Base-by-base conservation (phyloP, 64 coral and sea anemone species). In the Pachyseris speciosa region DNA sequence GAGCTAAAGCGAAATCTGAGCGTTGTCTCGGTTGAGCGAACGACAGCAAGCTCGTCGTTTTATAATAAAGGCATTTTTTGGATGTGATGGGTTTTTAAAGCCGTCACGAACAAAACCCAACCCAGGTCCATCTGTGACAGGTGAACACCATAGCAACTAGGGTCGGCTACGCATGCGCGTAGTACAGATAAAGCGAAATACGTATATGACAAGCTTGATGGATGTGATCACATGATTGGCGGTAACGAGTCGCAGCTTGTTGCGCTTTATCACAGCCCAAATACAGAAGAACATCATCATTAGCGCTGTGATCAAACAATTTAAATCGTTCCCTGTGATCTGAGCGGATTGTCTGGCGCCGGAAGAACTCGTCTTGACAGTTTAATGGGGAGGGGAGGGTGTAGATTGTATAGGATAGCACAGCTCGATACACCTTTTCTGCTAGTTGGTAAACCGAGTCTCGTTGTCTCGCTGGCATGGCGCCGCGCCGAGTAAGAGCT, bases 1-100 rank as follows among this genome's bases (percentile, higher is more conserved):
- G 47, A 52, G n/a, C 60, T 65, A 29, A 43, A 58, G 30, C 78
- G 71, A 89, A 93, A 96, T 96, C 94, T 96, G 94, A 51, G 85
- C 38, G 39, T 2, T 64, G 80, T 84, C 37, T 66, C 55, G 57
- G 59, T 55, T 55, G 75, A 78, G 64, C 71, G 85, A 89, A 78
- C 37, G 24, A 79, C 84, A 70, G 74, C 49, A 64, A 86, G 90
- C 80, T 65, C 55, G 84, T 77, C 75, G 80, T 92, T 91, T 80
- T 91, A 92, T 81, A 87, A 91, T 96, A 88, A 72, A 96, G 84
- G 89, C 88, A 96, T 96, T 96, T 94, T 95, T 65, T 34, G 67
- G 67, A 83, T 88, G 89, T 87, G 75, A 96, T 64, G 87, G 49
- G 51, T 86, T 88, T 87, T 96, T 92, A 93, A 77, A 89, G 66